Evolutionary conservation across 2,888 invertebrate species (phyloP), one percentile per base, ranked within the genome.

Genomic region (Serripes groenlandicus): DNA sequence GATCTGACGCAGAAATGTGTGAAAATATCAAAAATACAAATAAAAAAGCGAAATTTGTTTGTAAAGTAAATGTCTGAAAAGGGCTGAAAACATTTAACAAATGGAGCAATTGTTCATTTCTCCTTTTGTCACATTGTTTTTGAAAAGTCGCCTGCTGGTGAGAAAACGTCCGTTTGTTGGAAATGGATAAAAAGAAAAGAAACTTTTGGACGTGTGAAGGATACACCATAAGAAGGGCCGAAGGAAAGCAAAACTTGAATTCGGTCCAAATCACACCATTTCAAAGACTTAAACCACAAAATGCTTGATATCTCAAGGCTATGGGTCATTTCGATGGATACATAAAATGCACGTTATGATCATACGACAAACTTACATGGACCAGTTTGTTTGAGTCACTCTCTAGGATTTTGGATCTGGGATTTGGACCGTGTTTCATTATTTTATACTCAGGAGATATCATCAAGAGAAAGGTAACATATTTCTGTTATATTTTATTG

Each of bases 191-290:
- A n/a, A 42, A 42, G 18, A 18, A 15, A 15, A 15, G 42, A 18
- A 9, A 18, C 18, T 42, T 42, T 9, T n/a, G 21, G 11, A 56
- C 23, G 23, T 21, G 56, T 56, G 11, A 2, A 56, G 56, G 56
- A 1, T 56, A 1, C 21, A 56, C 42, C 56, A 9, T 1, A 23
- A 5, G 56, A 56, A 23, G 56, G 23, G 56, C 56, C 56, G 56
- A 56, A 56, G 56, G 56, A 56, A 56, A 56, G n/a, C 26, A 28
- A 66, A 66, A 66, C 42, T 66, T 66, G 37, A 42, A 66, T 28
- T 9, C n/a, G 15, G 42, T 66, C 66, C 42, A 66, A 28, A 28
- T 18, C 15, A 42, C 42, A 11, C 23, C 23, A 66, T 66, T 28
- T 66, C 66, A 66, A 66, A 66, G 66, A 23, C 66, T 4, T 62